These are phyloP conservation scores for Pogonocichla stellata DNA, from an alignment of 2,113 vertebrate genomes.

Conservation along the genomic window DNA sequence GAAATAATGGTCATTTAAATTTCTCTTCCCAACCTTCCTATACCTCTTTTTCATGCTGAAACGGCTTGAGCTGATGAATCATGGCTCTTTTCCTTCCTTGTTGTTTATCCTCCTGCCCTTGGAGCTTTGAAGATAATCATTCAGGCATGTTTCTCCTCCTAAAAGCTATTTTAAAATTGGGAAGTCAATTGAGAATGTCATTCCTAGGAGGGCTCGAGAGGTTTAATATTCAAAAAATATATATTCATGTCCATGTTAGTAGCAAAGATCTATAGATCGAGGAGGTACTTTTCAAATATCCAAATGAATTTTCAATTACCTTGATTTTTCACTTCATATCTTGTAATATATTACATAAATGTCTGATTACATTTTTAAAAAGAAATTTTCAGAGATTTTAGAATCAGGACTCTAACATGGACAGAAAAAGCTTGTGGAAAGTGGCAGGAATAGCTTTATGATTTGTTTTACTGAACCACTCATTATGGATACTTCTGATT, in stretches of 20 bases:
- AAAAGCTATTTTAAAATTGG: constrained; percentile 19
- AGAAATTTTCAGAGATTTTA: neutral
- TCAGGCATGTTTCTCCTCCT: neutral
- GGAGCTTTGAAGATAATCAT: constrained; percentile 26
- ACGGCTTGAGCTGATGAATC: neutral
- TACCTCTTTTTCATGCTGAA: neutral
- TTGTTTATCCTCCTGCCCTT: neutral
- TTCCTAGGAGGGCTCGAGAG: neutral
- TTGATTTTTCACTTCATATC: neutral
- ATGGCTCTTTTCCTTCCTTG: neutral
- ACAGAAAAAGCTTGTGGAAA: neutral
- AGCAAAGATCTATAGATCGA: neutral
- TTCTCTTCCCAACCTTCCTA: neutral
- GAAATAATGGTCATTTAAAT: neutral
- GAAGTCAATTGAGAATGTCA: neutral
- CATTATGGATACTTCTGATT: neutral
- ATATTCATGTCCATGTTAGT: neutral
- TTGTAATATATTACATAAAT: neutral
- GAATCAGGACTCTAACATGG: neutral
- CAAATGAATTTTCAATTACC: neutral
- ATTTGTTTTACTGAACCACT: neutral
- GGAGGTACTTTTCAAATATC: neutral
- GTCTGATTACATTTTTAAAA: neutral
- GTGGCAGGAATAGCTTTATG: neutral
- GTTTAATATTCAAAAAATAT: neutral